These are phyloP conservation scores for Echinops telfairi DNA, from an alignment of 2,113 vertebrate genomes.

Conservation along the genomic window DNA sequence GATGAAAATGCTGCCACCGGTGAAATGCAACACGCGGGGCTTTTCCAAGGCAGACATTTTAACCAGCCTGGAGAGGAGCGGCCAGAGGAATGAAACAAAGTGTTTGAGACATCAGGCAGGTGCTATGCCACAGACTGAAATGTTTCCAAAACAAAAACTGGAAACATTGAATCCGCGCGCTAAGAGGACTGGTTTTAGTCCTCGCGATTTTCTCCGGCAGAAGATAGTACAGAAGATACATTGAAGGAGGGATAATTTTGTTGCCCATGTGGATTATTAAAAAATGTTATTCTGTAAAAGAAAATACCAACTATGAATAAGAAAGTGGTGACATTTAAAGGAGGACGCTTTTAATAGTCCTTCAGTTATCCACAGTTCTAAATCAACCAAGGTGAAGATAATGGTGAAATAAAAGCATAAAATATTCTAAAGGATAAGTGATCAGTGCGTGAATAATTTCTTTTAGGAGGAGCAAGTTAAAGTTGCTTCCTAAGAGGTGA, in stretches of 20 bases:
- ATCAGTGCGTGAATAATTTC: neutral
- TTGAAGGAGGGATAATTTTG: neutral
- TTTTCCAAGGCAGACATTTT: conserved; percentile 42
- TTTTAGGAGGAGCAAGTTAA: no score
- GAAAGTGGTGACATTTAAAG: conserved; percentile 33
- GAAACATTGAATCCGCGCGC: neutral
- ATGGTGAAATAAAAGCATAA: conserved; percentile 33
- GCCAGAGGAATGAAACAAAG: neutral
- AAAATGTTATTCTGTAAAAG: neutral
- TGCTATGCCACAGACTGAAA: neutral
- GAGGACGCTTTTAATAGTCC: neutral
- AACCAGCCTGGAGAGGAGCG: neutral
- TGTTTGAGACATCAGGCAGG: conserved; percentile 35
- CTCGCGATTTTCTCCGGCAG: neutral
- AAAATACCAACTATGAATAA: conserved; percentile 28
- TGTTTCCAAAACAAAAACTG: neutral
- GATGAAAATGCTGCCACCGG: neutral
- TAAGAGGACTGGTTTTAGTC: conserved; percentile 12
- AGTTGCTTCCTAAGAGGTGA: no score
- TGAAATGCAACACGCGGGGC: neutral
- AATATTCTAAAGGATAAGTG: neutral
- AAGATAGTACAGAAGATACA: neutral
- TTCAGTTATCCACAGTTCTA: conserved; percentile 22
- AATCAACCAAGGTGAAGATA: conserved; percentile 43
- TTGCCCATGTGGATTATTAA: conserved; percentile 24